Conservation (phyloP, 2,113 vertebrate species). For the Eonycteris spelaea region DNA sequence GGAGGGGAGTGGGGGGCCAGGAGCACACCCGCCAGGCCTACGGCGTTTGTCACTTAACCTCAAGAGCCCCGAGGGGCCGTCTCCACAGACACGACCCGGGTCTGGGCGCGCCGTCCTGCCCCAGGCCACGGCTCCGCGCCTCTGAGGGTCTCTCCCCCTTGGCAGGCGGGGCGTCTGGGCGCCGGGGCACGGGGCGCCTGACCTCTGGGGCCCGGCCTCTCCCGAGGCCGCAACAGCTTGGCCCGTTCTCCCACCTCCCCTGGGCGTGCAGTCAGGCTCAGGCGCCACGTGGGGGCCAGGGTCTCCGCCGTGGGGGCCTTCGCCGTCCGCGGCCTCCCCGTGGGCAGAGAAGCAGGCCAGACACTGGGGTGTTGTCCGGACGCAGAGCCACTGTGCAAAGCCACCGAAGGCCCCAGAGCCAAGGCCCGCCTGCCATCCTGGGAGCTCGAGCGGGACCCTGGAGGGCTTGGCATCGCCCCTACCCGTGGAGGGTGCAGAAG, state of each 20-base stretch:
- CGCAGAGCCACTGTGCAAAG: not conserved
- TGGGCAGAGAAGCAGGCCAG: fast-evolving
- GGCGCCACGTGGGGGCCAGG: fast-evolving
- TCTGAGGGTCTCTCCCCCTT: too few species aligned
- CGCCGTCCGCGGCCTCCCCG: fast-evolving
- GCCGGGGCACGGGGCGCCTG: too few species aligned
- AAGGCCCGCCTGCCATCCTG: fast-evolving
- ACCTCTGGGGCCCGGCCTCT: not conserved
- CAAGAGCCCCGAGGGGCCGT: too few species aligned
- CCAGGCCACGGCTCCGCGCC: too few species aligned
- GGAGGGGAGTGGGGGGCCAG: too few species aligned
- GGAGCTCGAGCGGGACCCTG: not conserved
- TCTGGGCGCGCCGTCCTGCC: too few species aligned
- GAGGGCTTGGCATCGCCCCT: fast-evolving
- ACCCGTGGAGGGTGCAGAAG: fast-evolving
- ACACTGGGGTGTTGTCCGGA: not conserved
- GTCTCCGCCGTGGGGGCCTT: fast-evolving
- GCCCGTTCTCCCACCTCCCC: not conserved
- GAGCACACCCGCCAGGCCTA: too few species aligned
- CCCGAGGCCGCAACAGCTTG: not conserved
- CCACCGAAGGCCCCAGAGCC: not conserved
- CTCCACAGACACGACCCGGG: too few species aligned
- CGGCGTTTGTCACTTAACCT: too few species aligned
- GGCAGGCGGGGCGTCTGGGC: too few species aligned
- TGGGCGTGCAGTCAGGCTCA: not conserved